A percentile compares a stretch with the other conserved stretches of the same genome.
Evolutionary conservation across 2,888 invertebrate species (phyloP).

Genomic region (Steromphala cineraria): DNA sequence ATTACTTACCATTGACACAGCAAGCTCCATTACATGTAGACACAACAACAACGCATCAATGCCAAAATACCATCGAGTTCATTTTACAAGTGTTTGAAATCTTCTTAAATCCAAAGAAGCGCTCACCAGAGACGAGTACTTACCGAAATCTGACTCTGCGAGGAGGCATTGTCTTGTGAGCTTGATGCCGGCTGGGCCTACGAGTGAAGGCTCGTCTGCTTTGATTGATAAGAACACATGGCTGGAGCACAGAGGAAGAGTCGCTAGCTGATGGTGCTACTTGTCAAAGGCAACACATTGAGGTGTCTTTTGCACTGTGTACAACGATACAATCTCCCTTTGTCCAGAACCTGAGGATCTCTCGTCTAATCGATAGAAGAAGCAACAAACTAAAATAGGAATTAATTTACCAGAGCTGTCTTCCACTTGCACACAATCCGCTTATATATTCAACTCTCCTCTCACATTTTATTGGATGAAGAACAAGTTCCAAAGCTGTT

Average conservation of each 20-base stretch:
- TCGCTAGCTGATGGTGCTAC: background rate
- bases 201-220: background rate
- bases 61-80: too few species aligned
- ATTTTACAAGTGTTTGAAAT: too few species aligned
- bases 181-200: background rate
- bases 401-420: background rate
- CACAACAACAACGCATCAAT: too few species aligned
- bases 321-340: too few species aligned
- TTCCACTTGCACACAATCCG: background rate
- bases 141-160: background rate
- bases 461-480: too few species aligned
- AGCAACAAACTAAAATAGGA: background rate
- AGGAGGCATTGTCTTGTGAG: constrained; percentile 2
- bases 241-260: background rate
- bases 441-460: background rate
- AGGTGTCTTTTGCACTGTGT: background rate
- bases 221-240: background rate
- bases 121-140: background rate
- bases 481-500: too few species aligned
- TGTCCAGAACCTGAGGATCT: too few species aligned
- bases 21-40: too few species aligned
- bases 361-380: background rate
- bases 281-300: background rate
- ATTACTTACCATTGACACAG: too few species aligned
- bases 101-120: too few species aligned